Base-by-base conservation (phyloP, 1,140 invertebrate species). In the Spodoptera litura region DNA sequence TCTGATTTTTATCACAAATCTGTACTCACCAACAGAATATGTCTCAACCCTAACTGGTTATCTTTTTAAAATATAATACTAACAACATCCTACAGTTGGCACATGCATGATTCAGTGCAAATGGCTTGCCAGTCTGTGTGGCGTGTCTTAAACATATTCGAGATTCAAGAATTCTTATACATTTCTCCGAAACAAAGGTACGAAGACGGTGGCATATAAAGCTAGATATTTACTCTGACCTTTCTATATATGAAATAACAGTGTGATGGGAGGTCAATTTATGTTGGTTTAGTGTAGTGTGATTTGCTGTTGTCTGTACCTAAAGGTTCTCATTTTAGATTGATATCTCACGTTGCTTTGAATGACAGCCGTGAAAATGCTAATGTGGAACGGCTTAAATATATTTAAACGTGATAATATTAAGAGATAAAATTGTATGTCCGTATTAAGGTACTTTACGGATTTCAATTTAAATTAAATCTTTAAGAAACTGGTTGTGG, bases 291-390 rank as follows among this genome's bases (percentile, higher is more conserved):
- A 8, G 38, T 44, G 38, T 44, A 44, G 9, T 44, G 5, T 44
- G 5, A 44, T 44, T 9, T 44, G 38, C 38, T 44, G 38, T 44
- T 44, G 38, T 44, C 38, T 44, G 38, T 44, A 44, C 38, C 38
- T 44, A 76, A 62, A 75, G 59, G 31, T 77, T 64, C 25, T 64
- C 64, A 77, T 68, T 55, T 55, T 38, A 62, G 71, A 74, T 61
- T 74, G 20, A 78, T 72, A 80, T 82, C 59, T 64, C 68, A 11
- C 56, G 27, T 77, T 83, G 35, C 59, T 73, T 66, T 79, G 83
- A 83, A 76, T 78, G 83, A 71, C 79, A 83, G 49, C 78, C 81
- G 75, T 85, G 75, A 85, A 85, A 83, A 77, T 77, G 61, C 38
- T 77, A 77, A 77, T 68, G 49, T 70, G 55, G 71, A 71, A 59